Conservation (phyloP, 2,888 invertebrate genomes). For the Drosophila anomelani region DNA sequence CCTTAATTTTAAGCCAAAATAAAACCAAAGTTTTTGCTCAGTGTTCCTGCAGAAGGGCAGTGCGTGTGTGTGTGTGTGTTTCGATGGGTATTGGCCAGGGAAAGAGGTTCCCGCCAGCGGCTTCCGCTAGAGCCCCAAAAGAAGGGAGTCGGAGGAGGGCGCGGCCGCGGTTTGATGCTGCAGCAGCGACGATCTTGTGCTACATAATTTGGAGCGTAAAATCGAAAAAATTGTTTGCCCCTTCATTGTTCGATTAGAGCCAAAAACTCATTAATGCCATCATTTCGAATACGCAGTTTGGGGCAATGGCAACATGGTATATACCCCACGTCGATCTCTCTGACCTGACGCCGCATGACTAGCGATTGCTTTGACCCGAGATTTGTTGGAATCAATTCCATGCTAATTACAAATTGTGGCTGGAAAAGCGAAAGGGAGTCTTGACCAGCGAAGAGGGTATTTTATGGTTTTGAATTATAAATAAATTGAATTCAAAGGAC, state of each 20-base stretch:
- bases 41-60: constrained; percentile 7
- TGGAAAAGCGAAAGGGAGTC: constrained; percentile 10
- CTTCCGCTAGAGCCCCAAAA: constrained; percentile 11
- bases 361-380: constrained; percentile 62
- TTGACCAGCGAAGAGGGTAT: background rate
- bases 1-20: background rate
- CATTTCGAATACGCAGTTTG: constrained; percentile 24
- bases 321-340: constrained; percentile 13
- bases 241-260: constrained; percentile 65
- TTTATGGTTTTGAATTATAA: background rate
- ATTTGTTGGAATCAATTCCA: constrained; percentile 18
- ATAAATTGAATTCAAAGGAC: background rate
- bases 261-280: constrained; percentile 64
- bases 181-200: constrained; percentile 50
- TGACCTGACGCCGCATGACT: constrained; percentile 35
- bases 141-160: background rate
- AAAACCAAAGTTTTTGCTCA: background rate
- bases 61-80: constrained; percentile 1
- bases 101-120: constrained; percentile 35
- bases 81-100: constrained; percentile 31
- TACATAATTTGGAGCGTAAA: constrained; percentile 77
- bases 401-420: constrained; percentile 11
- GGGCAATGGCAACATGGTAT: background rate
- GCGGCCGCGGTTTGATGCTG: background rate
- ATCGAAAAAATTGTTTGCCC: constrained; percentile 73